Base-by-base conservation (phyloP, 2,888 invertebrate genomes). In the Sceliomorpha sp. region DNA sequence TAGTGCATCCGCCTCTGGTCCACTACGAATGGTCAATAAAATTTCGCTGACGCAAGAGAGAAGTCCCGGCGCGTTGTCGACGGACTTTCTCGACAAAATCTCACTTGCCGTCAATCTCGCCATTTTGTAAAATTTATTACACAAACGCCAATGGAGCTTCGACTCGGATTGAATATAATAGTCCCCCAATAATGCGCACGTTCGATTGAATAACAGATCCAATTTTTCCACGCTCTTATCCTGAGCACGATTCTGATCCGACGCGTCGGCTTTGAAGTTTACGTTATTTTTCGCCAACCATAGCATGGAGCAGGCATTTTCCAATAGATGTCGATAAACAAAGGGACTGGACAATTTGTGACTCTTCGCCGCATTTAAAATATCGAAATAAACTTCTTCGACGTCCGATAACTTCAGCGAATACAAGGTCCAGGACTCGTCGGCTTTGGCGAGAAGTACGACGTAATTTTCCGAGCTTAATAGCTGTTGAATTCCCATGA, bases 391-490 rank as follows among this genome's bases (percentile, higher is more conserved):
- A 5, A 94, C 88, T 63, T 91, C 91, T 53, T 91, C 91, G 6
- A 92, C 90, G 13, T 90, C 89, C 0, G 94, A 94, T 55, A 93
- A 86, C 72, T 91, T 91, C 39, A 95, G 85, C 15, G 92, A 92
- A 82, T 95, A 95, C n/a, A 94, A 87, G 0, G 94, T 94, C 93
- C 94, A 93, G 56, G 91, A 91, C 12, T 89, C 89, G 70, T 92
- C 92, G 37, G 91, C 90, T 72, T 90, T 91, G 7, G 92, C 91
- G 10, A 92, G 77, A 9, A 92, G 86, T 1, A 91, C 83, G n/a
- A 92, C 83, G 76, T 90, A 89, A 45, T 86, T 89, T 55, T 89
- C 89, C 0, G 90, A 85, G 6, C 90, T 81, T 4, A 91, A 75
- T 10, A 92, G 81, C 71, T 89, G 88, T 64, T 91, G 90, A 6